phyloP scores from a whole-genome alignment of 2,888 invertebrate species.

The Idaea straminata region DNA sequence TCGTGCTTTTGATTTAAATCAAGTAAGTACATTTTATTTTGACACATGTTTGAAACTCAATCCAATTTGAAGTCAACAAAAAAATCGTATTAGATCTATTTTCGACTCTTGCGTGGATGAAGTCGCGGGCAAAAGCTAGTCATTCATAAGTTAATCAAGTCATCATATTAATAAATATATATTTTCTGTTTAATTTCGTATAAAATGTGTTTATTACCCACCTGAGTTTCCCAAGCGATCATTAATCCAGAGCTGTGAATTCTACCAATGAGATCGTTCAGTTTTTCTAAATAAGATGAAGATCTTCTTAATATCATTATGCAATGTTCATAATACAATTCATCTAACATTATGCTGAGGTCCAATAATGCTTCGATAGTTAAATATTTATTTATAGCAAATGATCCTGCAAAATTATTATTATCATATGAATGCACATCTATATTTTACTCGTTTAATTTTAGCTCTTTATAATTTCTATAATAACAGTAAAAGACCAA shows the following conservation, averaged over 20 bases:
- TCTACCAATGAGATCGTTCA: not conserved
- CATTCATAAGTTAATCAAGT: no score
- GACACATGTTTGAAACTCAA: no score
- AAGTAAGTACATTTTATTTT: no score
- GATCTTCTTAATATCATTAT: not conserved
- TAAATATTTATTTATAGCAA: not conserved
- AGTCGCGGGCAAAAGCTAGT: no score
- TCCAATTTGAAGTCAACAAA: no score
- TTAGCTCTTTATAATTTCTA: not conserved
- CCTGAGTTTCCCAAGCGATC: conserved; percentile 1
- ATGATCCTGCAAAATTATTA: not conserved
- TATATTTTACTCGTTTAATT: not conserved
- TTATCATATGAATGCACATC: not conserved
- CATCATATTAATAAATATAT: not conserved
- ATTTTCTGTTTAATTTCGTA: not conserved
- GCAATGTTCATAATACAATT: not conserved
- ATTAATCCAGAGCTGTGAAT: not conserved
- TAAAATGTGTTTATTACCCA: not conserved
- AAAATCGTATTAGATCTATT: no score
- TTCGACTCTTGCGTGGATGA: no score
- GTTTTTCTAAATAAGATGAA: not conserved
- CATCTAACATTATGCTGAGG: not conserved
- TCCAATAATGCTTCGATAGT: not conserved
- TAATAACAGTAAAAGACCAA: not conserved
- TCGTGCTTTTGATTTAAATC: no score